Evolutionary conservation across 2,888 invertebrate species (phyloP), one percentile per base, ranked within the genome.

Genomic region (Drosophila mimetica): DNA sequence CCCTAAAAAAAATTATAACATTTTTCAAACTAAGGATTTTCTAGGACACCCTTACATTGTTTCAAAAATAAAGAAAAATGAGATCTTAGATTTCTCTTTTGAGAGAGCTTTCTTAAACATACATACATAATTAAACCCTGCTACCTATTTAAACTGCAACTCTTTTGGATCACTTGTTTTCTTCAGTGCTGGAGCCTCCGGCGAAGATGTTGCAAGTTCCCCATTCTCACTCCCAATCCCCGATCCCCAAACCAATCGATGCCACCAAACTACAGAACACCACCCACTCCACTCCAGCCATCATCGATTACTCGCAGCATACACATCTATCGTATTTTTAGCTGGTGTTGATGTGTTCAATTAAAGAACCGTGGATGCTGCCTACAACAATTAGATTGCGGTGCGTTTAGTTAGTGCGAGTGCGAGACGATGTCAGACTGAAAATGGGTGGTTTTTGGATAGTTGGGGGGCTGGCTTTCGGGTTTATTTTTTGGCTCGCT

Each of bases 281-380:
- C 44, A 44, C 28, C 46, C 46, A 46, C 46, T 30, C 46, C 46
- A 46, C 4, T 25, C 11, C 37, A 36, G 36, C 50, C 50, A 74
- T 78, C 75, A 75, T 71, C 79, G 74, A 83, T 53, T 46, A 46
- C 46, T 46, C 28, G 46, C 30, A 13, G 46, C 46, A 46, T 46
- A 46, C 28, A 28, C 14, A 51, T 25, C 58, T 39, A 47, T 65
- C 69, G 72, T 84, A 84, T 84, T 84, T 84, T 86, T 84, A 84
- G 86, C 83, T 86, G 75, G 84, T 85, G 84, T 90, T 90, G 90
- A 90, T 90, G 90, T 89, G 88, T 90, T 90, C 90, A 90, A 90
- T 90, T 90, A 90, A 89, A 82, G 72, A 88, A 81, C 83, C 86
- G 79, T 82, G 86, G 88, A 86, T 79, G 83, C 82, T 85, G 82